Base-by-base conservation (phyloP, 1,140 invertebrate genomes). In the Anoplolepis gracilipes region DNA sequence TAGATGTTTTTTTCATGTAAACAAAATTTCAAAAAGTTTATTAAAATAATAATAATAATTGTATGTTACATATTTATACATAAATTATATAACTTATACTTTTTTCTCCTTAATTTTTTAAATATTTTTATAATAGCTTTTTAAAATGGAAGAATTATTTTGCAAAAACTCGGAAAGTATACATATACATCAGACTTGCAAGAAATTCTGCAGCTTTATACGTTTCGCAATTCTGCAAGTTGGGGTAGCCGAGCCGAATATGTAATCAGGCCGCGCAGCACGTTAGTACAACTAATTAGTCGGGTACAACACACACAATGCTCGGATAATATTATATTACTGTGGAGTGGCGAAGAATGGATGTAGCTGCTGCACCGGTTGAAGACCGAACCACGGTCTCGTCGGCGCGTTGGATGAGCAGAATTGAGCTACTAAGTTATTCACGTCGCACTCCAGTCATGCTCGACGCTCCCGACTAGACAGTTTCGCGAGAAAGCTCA, bases 321-420 rank as follows among this genome's bases (percentile, higher is more conserved):
- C 92, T 89, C 85, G 91, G 92, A 93, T 93, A 93, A 93, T 93
- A 93, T 93, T 93, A 92, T 92, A 92, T 87, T 87, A 75, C 79
- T 49, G 69, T 42, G 59, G 70, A 75, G 61, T 84, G 33, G 67
- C 70, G 67, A 86, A 85, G 85, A 75, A 86, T 84, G 81, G 70
- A 84, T 84, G 85, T 75, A 61, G 73, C 77, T 81, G 78, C 49
- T 33, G 53, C 33, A 42, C 22, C 57, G 84, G 49, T 57, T 67
- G 84, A 79, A 85, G 75, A 30, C 64, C 64, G 62, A 67, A 62
- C 28, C 30, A 61, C 8, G 25, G 7, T 75, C 75, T 77, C 25
- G 25, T 39, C n/a, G 33, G 39, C 22, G 39, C 22, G 55, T 72
- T 70, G 25, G 76, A 89, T 84, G 78, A 85, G 76, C 90, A 87